Evolutionary conservation across 1,140 invertebrate genomes (phyloP).

Genomic region (Cepaea nemoralis): DNA sequence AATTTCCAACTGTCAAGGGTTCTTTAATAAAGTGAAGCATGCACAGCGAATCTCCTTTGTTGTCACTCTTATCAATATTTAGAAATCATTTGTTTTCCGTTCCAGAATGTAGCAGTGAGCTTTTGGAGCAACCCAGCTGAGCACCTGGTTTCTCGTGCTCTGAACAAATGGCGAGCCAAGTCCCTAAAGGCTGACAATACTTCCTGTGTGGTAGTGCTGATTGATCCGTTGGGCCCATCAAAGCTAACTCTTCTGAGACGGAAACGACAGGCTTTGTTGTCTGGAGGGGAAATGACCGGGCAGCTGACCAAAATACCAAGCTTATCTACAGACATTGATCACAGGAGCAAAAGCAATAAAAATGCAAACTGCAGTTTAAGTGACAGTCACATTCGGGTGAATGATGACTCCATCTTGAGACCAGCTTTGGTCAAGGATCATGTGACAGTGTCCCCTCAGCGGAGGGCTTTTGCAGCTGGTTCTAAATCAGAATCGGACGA

Average conservation of each 20-base stretch:
- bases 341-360: conserved; percentile 11
- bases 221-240: conserved; percentile 85
- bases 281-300: conserved; percentile 11
- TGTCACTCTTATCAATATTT: too few relatives aligned
- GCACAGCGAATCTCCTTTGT: too few relatives aligned
- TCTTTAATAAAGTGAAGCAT: too few relatives aligned
- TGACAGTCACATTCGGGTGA: conserved; percentile 37
- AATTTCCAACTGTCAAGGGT: too few relatives aligned
- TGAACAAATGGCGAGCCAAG: conserved; percentile 79
- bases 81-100: background rate
- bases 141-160: conserved; percentile 86
- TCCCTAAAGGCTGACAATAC: conserved; percentile 94
- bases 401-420: conserved; percentile 31
- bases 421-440: background rate
- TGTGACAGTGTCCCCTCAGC: background rate
- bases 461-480: background rate
- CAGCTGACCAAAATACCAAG: background rate
- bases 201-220: conserved; percentile 91
- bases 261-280: conserved; percentile 55
- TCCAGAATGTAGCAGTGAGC: conserved; percentile 60
- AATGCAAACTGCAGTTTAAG: conserved; percentile 41
- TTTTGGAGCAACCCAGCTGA: conserved; percentile 85
- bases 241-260: conserved; percentile 62
- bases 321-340: conserved; percentile 4
- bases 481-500: too few relatives aligned